Conservation (phyloP, 1,140 invertebrate species). For the Drosophila navojoa region DNA sequence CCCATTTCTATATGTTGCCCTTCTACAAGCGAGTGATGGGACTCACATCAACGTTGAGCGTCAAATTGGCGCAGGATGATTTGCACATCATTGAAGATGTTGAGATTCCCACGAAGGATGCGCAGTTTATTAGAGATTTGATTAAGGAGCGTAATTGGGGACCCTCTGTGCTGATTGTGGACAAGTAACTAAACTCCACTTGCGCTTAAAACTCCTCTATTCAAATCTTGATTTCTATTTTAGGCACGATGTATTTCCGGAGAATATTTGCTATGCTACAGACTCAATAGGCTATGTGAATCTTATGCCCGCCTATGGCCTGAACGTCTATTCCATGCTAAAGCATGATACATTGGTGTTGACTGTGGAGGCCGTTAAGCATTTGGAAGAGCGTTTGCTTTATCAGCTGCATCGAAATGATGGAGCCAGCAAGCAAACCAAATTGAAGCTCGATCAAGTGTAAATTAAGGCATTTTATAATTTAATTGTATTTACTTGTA, state of each 20-base stretch:
- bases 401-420: conserved; percentile 89
- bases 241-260: conserved; percentile 93
- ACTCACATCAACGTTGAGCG: conserved; percentile 91
- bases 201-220: conserved; percentile 30
- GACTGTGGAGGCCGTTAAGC: conserved; percentile 92
- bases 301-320: conserved; percentile 97
- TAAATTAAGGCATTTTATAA: conserved; percentile 47
- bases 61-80: conserved; percentile 98
- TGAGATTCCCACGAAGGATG: conserved; percentile 93
- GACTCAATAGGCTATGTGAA: conserved; percentile 92
- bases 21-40: conserved; percentile 90
- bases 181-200: conserved; percentile 88
- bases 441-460: conserved; percentile 86
- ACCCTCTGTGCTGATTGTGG: conserved; percentile 96
- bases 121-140: conserved; percentile 91
- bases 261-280: conserved; percentile 93
- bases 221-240: conserved; percentile 16
- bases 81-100: conserved; percentile 95
- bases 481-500: conserved; percentile 21
- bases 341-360: conserved; percentile 98
- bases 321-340: conserved; percentile 95
- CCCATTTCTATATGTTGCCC: conserved; percentile 97
- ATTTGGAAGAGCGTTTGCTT: conserved; percentile 94
- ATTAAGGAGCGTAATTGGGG: conserved; percentile 95
- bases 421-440: conserved; percentile 75